Percentiles rank a stretch among this genome's conserved stretches.
Conservation (phyloP, 2,888 invertebrate genomes). For the Andrena camellia region DNA sequence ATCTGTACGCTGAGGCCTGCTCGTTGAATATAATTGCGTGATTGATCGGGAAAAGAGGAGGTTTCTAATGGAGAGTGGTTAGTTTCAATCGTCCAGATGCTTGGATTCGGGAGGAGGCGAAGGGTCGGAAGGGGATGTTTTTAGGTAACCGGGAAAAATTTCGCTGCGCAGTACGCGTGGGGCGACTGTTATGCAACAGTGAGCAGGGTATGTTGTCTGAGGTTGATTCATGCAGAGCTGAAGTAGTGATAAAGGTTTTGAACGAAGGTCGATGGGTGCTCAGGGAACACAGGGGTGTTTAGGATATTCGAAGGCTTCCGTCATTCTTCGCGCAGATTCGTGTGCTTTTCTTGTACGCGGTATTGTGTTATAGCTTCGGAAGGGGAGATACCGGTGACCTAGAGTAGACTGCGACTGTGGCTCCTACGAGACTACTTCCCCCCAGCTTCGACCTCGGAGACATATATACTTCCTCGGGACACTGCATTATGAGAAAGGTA, state of each 20-base stretch:
- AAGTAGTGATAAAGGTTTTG: too few species aligned
- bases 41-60: neutral
- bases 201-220: neutral
- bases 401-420: too few species aligned
- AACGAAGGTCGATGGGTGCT: neutral
- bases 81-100: neutral
- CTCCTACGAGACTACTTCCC: too few species aligned
- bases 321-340: too few species aligned
- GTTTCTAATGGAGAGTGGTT: neutral
- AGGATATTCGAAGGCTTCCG: too few species aligned
- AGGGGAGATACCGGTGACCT: too few species aligned
- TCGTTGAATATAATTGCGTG: constrained; percentile 5
- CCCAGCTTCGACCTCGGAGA: too few species aligned
- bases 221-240: neutral
- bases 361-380: too few species aligned
- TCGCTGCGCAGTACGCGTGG: neutral
- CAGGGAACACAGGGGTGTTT: neutral
- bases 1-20: constrained; percentile 7
- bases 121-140: neutral
- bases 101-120: neutral
- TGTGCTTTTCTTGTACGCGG: too few species aligned
- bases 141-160: neutral
- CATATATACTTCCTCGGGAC: too few species aligned
- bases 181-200: constrained; percentile 21
- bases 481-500: too few species aligned